phyloP scores from a whole-genome alignment of 2,113 vertebrate genomes.

The Myotis lucifugus region DNA sequence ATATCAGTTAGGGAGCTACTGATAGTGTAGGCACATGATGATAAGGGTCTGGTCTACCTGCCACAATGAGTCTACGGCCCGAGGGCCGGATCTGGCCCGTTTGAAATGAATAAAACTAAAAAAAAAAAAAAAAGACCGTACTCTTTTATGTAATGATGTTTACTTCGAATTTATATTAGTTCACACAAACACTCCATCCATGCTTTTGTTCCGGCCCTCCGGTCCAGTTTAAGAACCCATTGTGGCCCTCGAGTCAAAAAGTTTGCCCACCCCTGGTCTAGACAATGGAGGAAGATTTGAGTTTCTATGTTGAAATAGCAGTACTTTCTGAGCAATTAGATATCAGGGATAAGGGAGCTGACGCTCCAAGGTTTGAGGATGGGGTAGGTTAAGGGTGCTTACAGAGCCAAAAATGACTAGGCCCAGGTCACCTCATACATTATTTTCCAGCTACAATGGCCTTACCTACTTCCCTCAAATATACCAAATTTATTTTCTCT shows the following conservation, averaged over 20 bases:
- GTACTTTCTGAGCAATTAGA: neutral
- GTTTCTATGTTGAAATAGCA: neutral
- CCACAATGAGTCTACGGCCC: neutral
- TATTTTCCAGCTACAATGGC: neutral
- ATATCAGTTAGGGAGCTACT: neutral
- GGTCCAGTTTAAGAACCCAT: too few species aligned
- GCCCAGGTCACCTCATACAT: neutral
- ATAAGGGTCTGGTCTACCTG: neutral
- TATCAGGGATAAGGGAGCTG: neutral
- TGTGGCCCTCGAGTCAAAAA: too few species aligned
- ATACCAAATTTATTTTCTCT: neutral
- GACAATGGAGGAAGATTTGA: neutral
- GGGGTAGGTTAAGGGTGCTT: neutral
- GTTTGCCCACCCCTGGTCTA: neutral
- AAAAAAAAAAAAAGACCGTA: too few species aligned
- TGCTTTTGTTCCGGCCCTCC: too few species aligned
- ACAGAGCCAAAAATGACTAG: neutral
- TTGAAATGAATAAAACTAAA: too few species aligned
- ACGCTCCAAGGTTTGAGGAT: neutral
- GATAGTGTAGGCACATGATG: neutral
- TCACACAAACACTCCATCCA: too few species aligned
- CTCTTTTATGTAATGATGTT: too few species aligned
- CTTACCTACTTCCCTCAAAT: conserved; percentile 5
- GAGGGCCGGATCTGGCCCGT: too few species aligned
- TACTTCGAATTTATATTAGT: too few species aligned